Conservation (phyloP, 2,113 vertebrate species). For the Nestor notabilis region DNA sequence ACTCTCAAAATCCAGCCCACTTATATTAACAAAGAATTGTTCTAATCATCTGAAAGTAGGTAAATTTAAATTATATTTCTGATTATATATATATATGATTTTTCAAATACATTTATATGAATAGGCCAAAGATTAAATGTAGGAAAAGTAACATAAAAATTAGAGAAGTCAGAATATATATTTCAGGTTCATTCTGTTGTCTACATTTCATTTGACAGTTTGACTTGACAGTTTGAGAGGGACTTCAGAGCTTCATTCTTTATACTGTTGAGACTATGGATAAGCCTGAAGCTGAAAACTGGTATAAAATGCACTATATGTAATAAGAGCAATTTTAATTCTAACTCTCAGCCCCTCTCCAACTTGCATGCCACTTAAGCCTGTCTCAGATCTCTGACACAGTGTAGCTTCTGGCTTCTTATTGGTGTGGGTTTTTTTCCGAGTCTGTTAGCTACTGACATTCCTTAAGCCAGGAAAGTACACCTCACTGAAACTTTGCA, state of each 20-base stretch:
- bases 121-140: not conserved
- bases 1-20: not conserved
- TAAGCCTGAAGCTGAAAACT: slow-evolving; percentile 80
- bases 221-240: slow-evolving; percentile 88
- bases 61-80: not conserved
- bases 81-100: not conserved
- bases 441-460: slow-evolving; percentile 41
- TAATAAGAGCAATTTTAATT: slow-evolving; percentile 51
- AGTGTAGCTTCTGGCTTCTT: slow-evolving; percentile 57
- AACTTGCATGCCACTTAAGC: slow-evolving; percentile 72
- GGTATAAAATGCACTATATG: slow-evolving; percentile 76
- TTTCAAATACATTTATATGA: not conserved
- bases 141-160: not conserved
- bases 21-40: not conserved
- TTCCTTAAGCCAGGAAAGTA: slow-evolving; percentile 4
- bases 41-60: not conserved
- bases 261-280: slow-evolving; percentile 84
- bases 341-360: slow-evolving; percentile 65
- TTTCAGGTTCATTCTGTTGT: slow-evolving; percentile 68
- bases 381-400: slow-evolving; percentile 57
- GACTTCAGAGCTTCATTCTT: slow-evolving; percentile 78
- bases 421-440: not conserved
- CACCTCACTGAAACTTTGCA: not conserved
- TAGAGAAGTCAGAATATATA: not conserved
- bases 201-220: slow-evolving; percentile 91